A percentile compares a stretch with the other conserved stretches of the same genome.
phyloP scores from a whole-genome alignment of 23 tunicate species.

The Trididemnum miniatum region DNA sequence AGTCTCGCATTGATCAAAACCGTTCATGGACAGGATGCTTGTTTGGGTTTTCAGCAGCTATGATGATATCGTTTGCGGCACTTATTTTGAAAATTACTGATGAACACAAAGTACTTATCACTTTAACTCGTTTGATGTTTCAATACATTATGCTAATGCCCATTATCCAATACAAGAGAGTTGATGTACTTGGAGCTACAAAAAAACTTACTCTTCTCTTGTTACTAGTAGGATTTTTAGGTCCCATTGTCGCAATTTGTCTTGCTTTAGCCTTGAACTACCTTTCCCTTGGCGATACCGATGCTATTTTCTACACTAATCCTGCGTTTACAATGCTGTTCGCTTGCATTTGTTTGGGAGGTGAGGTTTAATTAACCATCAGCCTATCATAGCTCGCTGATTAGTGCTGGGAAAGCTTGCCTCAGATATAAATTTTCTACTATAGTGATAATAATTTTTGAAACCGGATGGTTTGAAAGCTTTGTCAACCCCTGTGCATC shows the following conservation, averaged over 20 bases:
- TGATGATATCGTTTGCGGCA: background rate
- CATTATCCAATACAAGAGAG: background rate
- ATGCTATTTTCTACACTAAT: slow-evolving; percentile 16
- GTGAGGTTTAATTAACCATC: background rate
- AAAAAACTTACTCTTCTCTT: background rate
- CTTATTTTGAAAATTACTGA: background rate
- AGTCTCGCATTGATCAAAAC: too few relatives aligned
- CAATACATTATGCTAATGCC: slow-evolving; percentile 2
- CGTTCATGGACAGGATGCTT: slow-evolving; percentile 5
- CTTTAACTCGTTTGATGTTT: background rate
- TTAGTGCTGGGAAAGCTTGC: too few relatives aligned
- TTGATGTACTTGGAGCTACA: background rate
- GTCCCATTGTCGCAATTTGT: background rate
- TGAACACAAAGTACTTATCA: background rate
- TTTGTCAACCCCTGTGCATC: too few relatives aligned
- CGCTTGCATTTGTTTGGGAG: slow-evolving; percentile 34
- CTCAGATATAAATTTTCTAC: too few relatives aligned
- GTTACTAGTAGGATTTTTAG: background rate
- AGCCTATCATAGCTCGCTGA: too few relatives aligned
- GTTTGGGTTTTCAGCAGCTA: background rate
- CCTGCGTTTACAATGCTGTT: slow-evolving; percentile 15
- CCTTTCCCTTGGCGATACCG: slow-evolving; percentile 8
- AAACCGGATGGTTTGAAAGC: too few relatives aligned
- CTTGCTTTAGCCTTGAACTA: background rate
- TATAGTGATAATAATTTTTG: too few relatives aligned